Evolutionary conservation across 35 echinoderm and acorn worm species (phyloP), one percentile per base, ranked within the genome.

Genomic region (Heliocidaris erythrogramma): DNA sequence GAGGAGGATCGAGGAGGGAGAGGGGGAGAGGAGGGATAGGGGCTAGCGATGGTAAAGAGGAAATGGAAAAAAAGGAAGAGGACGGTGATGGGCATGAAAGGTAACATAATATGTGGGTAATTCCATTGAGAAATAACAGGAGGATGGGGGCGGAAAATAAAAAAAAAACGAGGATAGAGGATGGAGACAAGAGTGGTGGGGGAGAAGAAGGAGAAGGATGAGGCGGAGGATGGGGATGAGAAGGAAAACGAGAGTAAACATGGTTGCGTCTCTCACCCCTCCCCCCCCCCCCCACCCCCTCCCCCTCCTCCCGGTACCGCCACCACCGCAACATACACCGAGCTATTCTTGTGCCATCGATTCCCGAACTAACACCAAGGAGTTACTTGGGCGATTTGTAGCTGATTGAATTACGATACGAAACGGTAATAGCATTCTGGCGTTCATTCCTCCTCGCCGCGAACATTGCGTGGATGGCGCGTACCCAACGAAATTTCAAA

Each of bases 361-460:
- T 78, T 78, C 5, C 35, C 65, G 21, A 78, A 78, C 65, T 78
- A 21, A 78, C 65, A 78, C n/a, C n/a, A n/a, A n/a, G n/a, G n/a
- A n/a, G n/a, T n/a, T n/a, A n/a, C 65, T 78, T 78, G 14, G 65
- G 27, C 65, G 65, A 78, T 78, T 78, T 78, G 65, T 24, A 78
- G 65, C 21, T 78, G 65, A 78, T 78, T 78, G 65, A 78, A 78
- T 78, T 78, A 78, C 65, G 65, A 78, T n/a, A 78, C 27, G 65
- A 78, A 78, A 78, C 17, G 18, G 65, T 78, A 78, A 78, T 78
- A 24, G 65, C 6, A n/a, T 78, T 78, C n/a, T n/a, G 65, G 65
- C 24, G 21, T 27, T n/a, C 21, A 78, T 21, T 42, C 35, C 35
- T 42, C 35, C 35, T 42, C 35, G 35, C 3, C 35, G 35, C 35